Evolutionary conservation across 2,888 invertebrate species (phyloP).

Genomic region (Cantharis lateralis): DNA sequence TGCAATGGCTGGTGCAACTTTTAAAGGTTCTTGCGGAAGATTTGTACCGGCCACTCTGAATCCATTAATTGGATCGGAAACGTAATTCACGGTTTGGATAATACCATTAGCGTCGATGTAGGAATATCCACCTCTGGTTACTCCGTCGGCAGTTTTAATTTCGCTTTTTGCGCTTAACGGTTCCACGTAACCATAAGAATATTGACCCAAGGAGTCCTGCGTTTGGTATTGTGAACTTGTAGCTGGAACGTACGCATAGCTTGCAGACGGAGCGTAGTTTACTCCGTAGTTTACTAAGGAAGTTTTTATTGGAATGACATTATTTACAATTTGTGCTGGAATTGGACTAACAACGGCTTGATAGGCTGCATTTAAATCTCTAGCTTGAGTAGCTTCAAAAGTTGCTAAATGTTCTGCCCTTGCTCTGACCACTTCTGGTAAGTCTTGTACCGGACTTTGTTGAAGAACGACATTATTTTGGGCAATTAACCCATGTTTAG

Average conservation of each 20-base stretch:
- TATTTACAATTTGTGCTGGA: constrained; percentile 39
- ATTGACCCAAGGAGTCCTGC: constrained; percentile 60
- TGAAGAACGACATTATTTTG: constrained; percentile 32
- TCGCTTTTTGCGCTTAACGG: constrained; percentile 70
- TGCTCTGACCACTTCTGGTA: constrained; percentile 38
- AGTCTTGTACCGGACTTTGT: constrained; percentile 54
- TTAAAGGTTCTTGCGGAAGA: constrained; percentile 57
- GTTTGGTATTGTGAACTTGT: constrained; percentile 58
- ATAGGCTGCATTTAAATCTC: constrained; percentile 40
- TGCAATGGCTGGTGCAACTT: constrained; percentile 10
- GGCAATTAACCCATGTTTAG: constrained; percentile 43
- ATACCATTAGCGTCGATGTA: constrained; percentile 71
- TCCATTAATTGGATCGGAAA: constrained; percentile 65
- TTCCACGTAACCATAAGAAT: constrained; percentile 67
- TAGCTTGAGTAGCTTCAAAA: constrained; percentile 45
- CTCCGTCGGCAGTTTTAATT: constrained; percentile 64
- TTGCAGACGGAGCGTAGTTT: background rate
- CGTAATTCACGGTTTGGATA: constrained; percentile 67
- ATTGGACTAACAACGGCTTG: constrained; percentile 37
- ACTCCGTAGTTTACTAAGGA: constrained; percentile 14
- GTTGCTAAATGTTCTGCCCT: constrained; percentile 25
- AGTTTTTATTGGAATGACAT: constrained; percentile 39
- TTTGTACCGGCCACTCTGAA: constrained; percentile 70
- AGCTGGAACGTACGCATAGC: constrained; percentile 7
- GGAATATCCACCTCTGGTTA: constrained; percentile 69